phyloP scores from a whole-genome alignment of 2,797 vertebrate species.

The Amblyopsis hoosieri region DNA sequence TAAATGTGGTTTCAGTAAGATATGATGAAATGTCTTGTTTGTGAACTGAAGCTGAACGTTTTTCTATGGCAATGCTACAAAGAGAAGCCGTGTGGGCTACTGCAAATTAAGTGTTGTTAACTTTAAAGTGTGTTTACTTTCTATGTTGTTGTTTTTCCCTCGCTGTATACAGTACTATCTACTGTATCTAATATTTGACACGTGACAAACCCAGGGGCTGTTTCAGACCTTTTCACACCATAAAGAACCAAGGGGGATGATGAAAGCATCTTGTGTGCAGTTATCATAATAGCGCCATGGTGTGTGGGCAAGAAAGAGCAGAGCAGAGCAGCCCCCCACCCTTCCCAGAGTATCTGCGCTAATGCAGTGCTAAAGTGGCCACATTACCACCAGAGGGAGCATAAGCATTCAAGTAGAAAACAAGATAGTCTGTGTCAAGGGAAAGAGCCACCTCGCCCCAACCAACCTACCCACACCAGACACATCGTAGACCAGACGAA shows the following conservation, averaged over 20 bases:
- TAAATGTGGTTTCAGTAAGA: too few species aligned
- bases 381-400: conserved; percentile 87
- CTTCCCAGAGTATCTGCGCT: conserved; percentile 66
- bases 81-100: too few species aligned
- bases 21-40: too few species aligned
- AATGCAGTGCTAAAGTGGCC: conserved; percentile 81
- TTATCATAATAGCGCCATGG: conserved; percentile 56
- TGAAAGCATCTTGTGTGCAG: conserved; percentile 56
- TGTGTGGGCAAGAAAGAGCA: conserved; percentile 64
- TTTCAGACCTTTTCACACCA: conserved; percentile 52
- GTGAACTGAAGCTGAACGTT: too few species aligned
- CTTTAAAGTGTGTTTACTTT: too few species aligned
- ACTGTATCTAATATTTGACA: too few species aligned
- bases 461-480: conserved; percentile 36
- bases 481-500: conserved; percentile 71
- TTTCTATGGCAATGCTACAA: too few species aligned
- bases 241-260: conserved; percentile 61
- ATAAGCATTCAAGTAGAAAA: conserved; percentile 83
- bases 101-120: too few species aligned
- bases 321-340: conserved; percentile 62
- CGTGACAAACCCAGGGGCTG: conserved; percentile 16
- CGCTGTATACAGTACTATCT: too few species aligned
- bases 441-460: conserved; percentile 69
- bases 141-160: too few species aligned
- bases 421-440: conserved; percentile 77